phyloP scores from a whole-genome alignment of 1,140 invertebrate species.

The Macrobrachium nipponense region DNA sequence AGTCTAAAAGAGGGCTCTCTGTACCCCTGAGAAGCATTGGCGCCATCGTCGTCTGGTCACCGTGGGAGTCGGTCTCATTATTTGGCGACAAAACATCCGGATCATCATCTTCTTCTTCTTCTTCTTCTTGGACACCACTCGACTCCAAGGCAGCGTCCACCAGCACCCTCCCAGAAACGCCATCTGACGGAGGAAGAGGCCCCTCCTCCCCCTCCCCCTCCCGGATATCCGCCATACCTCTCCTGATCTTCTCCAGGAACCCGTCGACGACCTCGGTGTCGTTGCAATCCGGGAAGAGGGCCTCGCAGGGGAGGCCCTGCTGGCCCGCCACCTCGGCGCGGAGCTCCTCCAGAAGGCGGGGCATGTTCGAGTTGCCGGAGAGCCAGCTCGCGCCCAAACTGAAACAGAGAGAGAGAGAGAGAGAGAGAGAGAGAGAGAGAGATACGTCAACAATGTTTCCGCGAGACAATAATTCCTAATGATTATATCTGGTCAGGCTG shows the following conservation, averaged over 20 bases:
- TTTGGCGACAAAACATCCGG: not conserved
- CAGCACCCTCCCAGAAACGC: not conserved
- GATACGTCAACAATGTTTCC: too few species aligned
- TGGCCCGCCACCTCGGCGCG: slow-evolving; percentile 37
- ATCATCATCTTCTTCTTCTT: not conserved
- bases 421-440: too few species aligned
- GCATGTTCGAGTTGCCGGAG: not conserved
- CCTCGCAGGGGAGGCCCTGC: not conserved
- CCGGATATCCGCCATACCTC: not conserved
- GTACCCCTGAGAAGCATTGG: not conserved
- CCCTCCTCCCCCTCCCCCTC: not conserved
- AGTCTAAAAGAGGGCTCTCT: not conserved
- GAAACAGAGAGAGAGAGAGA: not conserved
- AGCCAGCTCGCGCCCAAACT: slow-evolving; percentile 21
- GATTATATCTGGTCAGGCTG: too few species aligned
- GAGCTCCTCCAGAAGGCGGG: slow-evolving; percentile 22
- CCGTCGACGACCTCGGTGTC: not conserved
- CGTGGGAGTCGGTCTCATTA: not conserved
- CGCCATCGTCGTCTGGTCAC: not conserved
- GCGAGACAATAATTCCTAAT: too few species aligned
- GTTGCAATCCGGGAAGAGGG: slow-evolving; percentile 21
- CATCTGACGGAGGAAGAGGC: not conserved
- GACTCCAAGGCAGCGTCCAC: not conserved
- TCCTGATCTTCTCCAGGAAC: not conserved
- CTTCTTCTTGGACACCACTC: not conserved